A percentile compares a stretch with the other conserved stretches of the same genome.
Conservation (phyloP, 2,888 invertebrate genomes). For the Drosophila kokeensis region DNA sequence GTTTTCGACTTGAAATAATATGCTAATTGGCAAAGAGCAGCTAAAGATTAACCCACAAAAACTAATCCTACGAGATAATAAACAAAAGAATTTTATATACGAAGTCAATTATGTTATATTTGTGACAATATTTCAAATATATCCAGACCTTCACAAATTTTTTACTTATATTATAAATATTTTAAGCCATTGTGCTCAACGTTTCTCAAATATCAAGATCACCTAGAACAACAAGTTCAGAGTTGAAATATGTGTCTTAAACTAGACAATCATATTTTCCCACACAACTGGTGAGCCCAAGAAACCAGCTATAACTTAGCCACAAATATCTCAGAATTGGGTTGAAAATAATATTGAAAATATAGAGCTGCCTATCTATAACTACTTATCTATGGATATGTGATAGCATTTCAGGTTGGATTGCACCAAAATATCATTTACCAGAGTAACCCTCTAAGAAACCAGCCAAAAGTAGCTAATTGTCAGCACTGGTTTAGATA, state of each 20-base stretch:
- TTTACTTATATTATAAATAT: not conserved
- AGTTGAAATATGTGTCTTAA: not conserved
- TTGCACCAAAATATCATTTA: constrained; percentile 16
- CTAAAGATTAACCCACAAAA: not conserved
- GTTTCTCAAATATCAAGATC: not conserved
- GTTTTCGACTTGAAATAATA: constrained; percentile 11
- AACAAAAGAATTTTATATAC: not conserved
- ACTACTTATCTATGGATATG: constrained; percentile 4
- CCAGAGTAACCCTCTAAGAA: constrained; percentile 15
- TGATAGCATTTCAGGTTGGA: not conserved
- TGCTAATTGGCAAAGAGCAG: not conserved
- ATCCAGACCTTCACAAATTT: no score
- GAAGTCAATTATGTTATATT: not conserved
- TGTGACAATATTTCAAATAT: no score
- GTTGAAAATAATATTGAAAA: not conserved
- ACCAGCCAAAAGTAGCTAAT: constrained; percentile 24
- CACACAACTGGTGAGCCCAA: not conserved
- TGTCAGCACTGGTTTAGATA: constrained; percentile 41
- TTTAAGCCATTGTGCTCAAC: not conserved
- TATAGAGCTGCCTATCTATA: not conserved
- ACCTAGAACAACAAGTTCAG: not conserved
- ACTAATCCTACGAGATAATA: not conserved
- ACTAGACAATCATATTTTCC: constrained; percentile 1
- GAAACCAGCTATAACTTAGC: not conserved
- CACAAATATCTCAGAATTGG: not conserved